Evolutionary conservation across 2,113 vertebrate genomes (phyloP), one percentile per base, ranked within the genome.

Genomic region (Donacobius atricapilla): DNA sequence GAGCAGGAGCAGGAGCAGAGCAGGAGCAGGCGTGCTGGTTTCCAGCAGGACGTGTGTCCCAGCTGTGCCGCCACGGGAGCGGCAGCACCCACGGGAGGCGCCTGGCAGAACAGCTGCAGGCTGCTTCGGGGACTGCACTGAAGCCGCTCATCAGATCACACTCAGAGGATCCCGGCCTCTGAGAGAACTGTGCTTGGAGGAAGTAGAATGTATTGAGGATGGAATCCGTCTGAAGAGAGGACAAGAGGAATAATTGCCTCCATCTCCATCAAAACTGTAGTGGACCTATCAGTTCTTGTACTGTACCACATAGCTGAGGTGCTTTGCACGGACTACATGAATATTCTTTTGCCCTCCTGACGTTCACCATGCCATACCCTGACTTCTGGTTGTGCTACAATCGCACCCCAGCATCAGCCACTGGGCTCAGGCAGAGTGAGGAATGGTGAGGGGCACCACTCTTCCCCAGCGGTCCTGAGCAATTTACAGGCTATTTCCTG

Each of bases 401-500:
- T 65, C 61, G 42, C 30, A 30, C 6, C 9, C 14, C 63, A 66
- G 37, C 45, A 69, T 44, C 47, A 64, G 64, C 71, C 71, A 39
- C 7, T 1, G 7, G 16, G 57, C 56, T 22, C 0, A 8, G 37
- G 37, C 7, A 10, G 63, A 73, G 37, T 5, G 12, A 68, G 83
- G 57, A 72, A 45, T 27, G 25, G 31, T 35, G 63, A 79, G 76
- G 48, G 65, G 53, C 71, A 64, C 33, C 31, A 22, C 60, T 58
- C 51, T 82, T 39, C 58, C 40, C 57, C 42, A 54, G 86, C 51
- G 87, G 91, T 60, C 89, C 83, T 33, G 31, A 57, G 44, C 72
- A 56, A 92, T 91, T 96, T 86, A n/a, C 79, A 92, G 72, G 77
- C 54, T 80, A 53, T 47, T 63, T 68, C 65, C 83, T 75, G 77